Conservation (phyloP, 2,113 vertebrate species). For the Sterna hirundo region DNA sequence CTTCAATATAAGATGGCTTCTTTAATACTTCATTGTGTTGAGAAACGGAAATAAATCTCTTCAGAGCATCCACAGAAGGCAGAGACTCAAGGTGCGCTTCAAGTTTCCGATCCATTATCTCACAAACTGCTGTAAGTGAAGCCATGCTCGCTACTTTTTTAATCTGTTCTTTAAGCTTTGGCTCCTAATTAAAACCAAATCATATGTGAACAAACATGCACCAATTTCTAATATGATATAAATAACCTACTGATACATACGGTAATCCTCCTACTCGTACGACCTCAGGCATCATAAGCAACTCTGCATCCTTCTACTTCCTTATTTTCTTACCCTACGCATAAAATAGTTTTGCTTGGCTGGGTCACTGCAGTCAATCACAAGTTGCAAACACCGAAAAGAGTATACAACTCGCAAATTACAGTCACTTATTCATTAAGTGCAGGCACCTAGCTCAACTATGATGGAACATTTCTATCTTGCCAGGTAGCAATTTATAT, state of each 20-base stretch:
- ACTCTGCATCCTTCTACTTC: neutral
- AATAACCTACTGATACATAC: neutral
- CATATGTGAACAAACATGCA: neutral
- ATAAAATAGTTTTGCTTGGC: neutral
- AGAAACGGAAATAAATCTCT: slow-evolving; percentile 57
- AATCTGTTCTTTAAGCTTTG: slow-evolving; percentile 78
- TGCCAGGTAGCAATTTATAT: neutral
- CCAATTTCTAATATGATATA: neutral
- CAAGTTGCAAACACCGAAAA: neutral
- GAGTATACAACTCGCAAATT: neutral
- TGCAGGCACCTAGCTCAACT: neutral
- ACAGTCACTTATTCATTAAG: neutral
- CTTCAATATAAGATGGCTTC: slow-evolving; percentile 75
- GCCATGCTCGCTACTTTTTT: slow-evolving; percentile 80
- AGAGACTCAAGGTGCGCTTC: slow-evolving; percentile 53
- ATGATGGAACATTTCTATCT: neutral
- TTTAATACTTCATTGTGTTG: slow-evolving; percentile 75
- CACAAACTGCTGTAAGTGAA: slow-evolving; percentile 79
- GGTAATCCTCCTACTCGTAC: neutral
- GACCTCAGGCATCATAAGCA: neutral
- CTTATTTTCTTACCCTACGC: neutral
- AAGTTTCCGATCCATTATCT: slow-evolving; percentile 56
- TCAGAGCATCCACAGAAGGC: slow-evolving; percentile 65
- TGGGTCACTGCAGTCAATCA: neutral
- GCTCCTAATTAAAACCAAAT: slow-evolving; percentile 70